Base-by-base conservation (phyloP, 2,888 invertebrate species). In the Trichopria drosophilae region DNA sequence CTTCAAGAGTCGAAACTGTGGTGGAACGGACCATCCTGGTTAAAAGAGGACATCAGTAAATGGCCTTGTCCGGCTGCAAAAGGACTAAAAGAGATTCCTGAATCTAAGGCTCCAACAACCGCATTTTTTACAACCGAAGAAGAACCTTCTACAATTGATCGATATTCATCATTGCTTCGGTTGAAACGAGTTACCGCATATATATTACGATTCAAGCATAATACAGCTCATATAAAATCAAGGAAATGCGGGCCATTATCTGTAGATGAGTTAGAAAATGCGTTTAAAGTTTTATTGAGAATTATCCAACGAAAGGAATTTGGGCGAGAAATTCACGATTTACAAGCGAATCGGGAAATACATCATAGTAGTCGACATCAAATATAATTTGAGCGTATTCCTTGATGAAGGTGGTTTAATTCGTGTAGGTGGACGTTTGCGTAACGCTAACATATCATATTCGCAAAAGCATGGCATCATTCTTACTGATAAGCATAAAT, bases 341-440 rank as follows among this genome's bases (percentile, higher is more conserved):
- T 42, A 9, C 16, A 29, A 35, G 6, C 18, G 5, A 35, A 35
- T 6, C 2, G 6, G 35, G 9, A 18, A 19, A 18, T 35, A 35
- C 18, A 3, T 15, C 4, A 7, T n/a, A n/a, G n/a, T n/a, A n/a
- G n/a, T 10, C 18, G 3, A 35, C 19, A 34, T 41, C 12, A 39
- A 5, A 35, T 19, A 9, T 4, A 19, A 5, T 35, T 35, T 5
- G 16, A 4, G 6, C 15, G 36, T 35, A 28, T 45, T 44, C 39
- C 29, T 51, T 12, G 54, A 46, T 26, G 34, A 46, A 9, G 22
- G 43, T 9, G 54, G 43, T 4, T 9, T 43, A 12, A 42, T 51
- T 19, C 23, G 47, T 19, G 47, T 55, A 12, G 51, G 47, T 32
- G 54, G 51, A 7, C 20, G 52, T 22, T 35, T 52, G 9, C 34